Evolutionary conservation across 2,888 invertebrate genomes (phyloP).

Genomic region (Dromius quadrimaculatus): DNA sequence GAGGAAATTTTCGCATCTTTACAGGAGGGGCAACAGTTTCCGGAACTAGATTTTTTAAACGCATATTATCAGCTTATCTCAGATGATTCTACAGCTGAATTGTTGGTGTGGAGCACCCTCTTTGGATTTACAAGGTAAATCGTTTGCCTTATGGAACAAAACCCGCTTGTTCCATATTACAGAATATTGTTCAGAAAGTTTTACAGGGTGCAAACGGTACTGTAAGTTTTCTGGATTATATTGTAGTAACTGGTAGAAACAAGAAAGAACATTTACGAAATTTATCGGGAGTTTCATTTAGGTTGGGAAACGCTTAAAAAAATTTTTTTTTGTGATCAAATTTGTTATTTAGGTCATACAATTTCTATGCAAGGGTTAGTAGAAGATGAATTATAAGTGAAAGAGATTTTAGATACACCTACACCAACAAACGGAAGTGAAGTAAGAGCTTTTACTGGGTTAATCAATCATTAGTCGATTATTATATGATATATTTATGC

Average conservation of each 20-base stretch:
- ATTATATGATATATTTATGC: not conserved
- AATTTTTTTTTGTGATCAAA: too few relatives aligned
- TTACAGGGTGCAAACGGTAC: constrained; percentile 42
- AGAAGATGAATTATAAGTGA: too few relatives aligned
- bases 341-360: too few relatives aligned
- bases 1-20: too few relatives aligned
- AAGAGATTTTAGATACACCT: not conserved
- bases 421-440: constrained; percentile 2
- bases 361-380: too few relatives aligned
- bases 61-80: too few relatives aligned
- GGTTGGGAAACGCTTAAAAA: too few relatives aligned
- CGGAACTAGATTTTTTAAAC: too few relatives aligned
- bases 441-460: constrained; percentile 8
- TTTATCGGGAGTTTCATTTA: too few relatives aligned
- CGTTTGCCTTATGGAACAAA: constrained; percentile 61
- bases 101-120: constrained; percentile 52
- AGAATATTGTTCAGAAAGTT: constrained; percentile 55
- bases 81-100: constrained; percentile 2
- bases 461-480: not conserved
- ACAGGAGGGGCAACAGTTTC: too few relatives aligned
- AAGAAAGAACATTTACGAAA: too few relatives aligned
- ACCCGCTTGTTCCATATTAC: constrained; percentile 61
- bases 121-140: constrained; percentile 59
- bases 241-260: too few relatives aligned
- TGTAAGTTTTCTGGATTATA: constrained; percentile 50